Evolutionary conservation across 2,113 vertebrate species (phyloP), one percentile per base, ranked within the genome.

Genomic region (Oreochromis spilurus): DNA sequence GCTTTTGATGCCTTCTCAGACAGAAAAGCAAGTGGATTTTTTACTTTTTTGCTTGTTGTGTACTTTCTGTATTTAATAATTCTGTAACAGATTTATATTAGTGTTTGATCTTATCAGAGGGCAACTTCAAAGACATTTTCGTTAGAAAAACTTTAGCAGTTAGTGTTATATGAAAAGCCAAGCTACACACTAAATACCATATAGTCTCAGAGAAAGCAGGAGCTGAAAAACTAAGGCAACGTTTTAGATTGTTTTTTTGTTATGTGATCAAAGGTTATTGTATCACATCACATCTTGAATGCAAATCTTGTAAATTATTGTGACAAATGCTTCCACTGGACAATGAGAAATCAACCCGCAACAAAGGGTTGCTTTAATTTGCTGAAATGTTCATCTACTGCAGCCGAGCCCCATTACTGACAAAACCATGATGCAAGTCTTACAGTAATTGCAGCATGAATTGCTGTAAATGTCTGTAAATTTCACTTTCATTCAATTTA

Each of bases 41-140:
- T 57, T 58, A 10, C 17, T 3, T 4, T 65, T 13, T 38, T 38
- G 34, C 81, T 82, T 50, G 50, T 82, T 82, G 21, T 16, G 11
- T 40, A 52, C 2, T 17, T 60, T 80, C 31, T 62, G 50, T 24
- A 36, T 92, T 94, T 94, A 72, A 88, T 93, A 88, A 94, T 93
- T 89, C 85, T 83, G 65, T 87, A 80, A 85, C 60, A 52, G 55
- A 86, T 95, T 95, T 48, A 88, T 84, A 91, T 94, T 54, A 62
- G 58, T 81, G 90, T 95, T 96, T 96, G 95, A 97, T 96, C 94
- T 92, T 36, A 94, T 96, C 93, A 53, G 82, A 89, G 70, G 34
- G 67, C 43, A 58, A 94, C 94, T 94, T 96, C 95, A 96, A 96
- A 96, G 92, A 84, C 86, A 17, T 62, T 86, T 92, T 86, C 80